Conservation (phyloP, 1,140 invertebrate species). For the Acromyrmex heyeri region DNA sequence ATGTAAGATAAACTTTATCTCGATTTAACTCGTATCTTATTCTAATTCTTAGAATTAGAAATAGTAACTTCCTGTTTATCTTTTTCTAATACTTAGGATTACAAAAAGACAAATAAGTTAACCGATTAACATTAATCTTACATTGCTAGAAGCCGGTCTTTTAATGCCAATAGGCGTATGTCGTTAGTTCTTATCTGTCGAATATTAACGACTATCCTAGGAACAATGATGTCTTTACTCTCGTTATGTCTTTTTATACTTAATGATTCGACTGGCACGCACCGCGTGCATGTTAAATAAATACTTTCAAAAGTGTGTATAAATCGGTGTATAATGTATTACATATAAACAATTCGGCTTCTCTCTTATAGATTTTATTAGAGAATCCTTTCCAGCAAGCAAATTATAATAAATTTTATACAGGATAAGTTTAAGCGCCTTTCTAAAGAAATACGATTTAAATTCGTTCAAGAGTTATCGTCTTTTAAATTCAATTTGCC, state of each 20-base stretch:
- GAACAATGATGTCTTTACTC: conserved; percentile 48
- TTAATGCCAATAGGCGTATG: conserved; percentile 52
- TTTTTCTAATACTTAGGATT: no score
- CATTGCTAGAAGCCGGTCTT: not conserved
- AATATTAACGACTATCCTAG: conserved; percentile 63
- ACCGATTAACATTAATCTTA: no score
- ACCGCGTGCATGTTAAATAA: conserved; percentile 71
- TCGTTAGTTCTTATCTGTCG: conserved; percentile 46
- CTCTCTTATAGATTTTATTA: conserved; percentile 24
- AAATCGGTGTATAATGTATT: conserved; percentile 75
- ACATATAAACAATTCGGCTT: conserved; percentile 72
- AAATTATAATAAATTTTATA: conserved; percentile 21
- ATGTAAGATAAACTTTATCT: no score
- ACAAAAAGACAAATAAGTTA: no score
- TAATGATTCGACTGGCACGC: conserved; percentile 65
- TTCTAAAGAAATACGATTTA: not conserved
- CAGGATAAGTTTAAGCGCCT: not conserved
- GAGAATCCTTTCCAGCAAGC: conserved; percentile 48
- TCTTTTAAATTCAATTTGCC: conserved; percentile 30
- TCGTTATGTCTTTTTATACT: conserved; percentile 56
- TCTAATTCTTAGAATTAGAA: no score
- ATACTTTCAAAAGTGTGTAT: conserved; percentile 76
- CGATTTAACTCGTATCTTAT: no score
- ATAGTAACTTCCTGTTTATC: no score
- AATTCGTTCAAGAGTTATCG: conserved; percentile 19